Evolutionary conservation across 2,888 invertebrate genomes (phyloP), one percentile per base, ranked within the genome.

Genomic region (Tillus elongatus): DNA sequence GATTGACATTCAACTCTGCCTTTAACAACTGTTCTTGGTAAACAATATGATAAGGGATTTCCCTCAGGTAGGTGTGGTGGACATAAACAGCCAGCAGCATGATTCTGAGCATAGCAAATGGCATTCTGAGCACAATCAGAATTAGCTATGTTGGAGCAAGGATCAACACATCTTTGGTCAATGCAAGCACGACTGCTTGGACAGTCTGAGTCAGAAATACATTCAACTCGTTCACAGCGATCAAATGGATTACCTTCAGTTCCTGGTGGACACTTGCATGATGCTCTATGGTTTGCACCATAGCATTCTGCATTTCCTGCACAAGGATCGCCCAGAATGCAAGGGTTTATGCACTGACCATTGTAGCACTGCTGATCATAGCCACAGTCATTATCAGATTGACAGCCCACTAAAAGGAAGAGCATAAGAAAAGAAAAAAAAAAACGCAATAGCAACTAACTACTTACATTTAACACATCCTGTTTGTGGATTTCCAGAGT

Each of bases 101-200:
- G 90, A 57, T 87, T 85, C 48, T 81, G 73, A 1, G 83, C 78
- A 47, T 77, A 81, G 53, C 90, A 91, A 38, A 82, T 68, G 1
- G 90, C 90, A 53, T 89, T 89, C 44, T 75, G 76, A 0, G 88
- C 90, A 52, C 91, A 91, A 1, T 83, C 83, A 47, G 77, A 79
- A 40, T 70, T 68, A 9, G 73, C 72, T 40, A 75, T 69, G 14
- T 67, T 62, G 10, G 75, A 68, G 60, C 92, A 92, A 2, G 89
- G 89, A 60, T 86, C 79, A 27, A 82, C 71, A 57, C 90, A 91
- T 40, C 77, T 75, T 51, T 79, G 79, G 43, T 74, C 70, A 3
- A 77, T 61, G 54, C 89, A 89, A 4, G 82, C 78, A 47, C 79
- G 74, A 54, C 81, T 80, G 35, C 74, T 74, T 16, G 84, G 81